These are phyloP conservation scores for Oreochromis grahami DNA, from an alignment of 2,797 vertebrate species.

Conservation along the genomic window DNA sequence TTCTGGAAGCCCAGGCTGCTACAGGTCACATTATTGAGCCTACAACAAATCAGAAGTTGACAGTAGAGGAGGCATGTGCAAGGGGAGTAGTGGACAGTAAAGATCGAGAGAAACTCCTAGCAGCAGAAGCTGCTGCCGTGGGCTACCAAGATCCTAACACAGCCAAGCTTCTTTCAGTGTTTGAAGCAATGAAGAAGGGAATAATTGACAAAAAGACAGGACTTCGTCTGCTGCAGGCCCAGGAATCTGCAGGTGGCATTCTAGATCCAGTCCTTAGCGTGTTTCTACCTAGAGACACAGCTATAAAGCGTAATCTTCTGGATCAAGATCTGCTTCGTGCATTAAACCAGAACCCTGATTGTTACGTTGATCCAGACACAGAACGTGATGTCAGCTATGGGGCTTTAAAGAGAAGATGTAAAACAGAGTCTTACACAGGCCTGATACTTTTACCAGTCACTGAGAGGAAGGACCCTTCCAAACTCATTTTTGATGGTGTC, in stretches of 20 bases:
- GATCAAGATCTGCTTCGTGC: conserved; percentile 80
- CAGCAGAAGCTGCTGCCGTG: conserved; percentile 83
- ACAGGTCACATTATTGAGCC: conserved; percentile 87
- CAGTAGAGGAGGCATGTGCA: conserved; percentile 82
- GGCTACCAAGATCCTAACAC: conserved; percentile 83
- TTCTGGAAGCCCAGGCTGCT: conserved; percentile 90
- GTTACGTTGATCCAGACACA: conserved; percentile 83
- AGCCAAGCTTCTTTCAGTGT: conserved; percentile 78
- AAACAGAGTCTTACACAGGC: conserved; percentile 79
- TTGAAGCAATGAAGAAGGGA: conserved; percentile 87
- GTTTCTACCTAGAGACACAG: conserved; percentile 78
- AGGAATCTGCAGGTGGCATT: conserved; percentile 85
- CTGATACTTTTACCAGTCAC: conserved; percentile 77
- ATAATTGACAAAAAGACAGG: conserved; percentile 78
- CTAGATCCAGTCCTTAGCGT: conserved; percentile 88
- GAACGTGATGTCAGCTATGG: conserved; percentile 78
- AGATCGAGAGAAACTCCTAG: conserved; percentile 81
- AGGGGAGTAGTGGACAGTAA: conserved; percentile 82
- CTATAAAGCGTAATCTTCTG: conserved; percentile 82
- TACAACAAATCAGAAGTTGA: conserved; percentile 76
- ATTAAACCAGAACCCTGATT: conserved; percentile 79
- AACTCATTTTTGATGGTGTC: conserved; percentile 47
- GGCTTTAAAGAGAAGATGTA: conserved; percentile 80
- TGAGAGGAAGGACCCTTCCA: conserved; percentile 64
- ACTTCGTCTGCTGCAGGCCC: conserved; percentile 85